These are phyloP conservation scores for Epirrhoe alternata DNA, from an alignment of 2,888 invertebrate genomes.

Conservation along the genomic window DNA sequence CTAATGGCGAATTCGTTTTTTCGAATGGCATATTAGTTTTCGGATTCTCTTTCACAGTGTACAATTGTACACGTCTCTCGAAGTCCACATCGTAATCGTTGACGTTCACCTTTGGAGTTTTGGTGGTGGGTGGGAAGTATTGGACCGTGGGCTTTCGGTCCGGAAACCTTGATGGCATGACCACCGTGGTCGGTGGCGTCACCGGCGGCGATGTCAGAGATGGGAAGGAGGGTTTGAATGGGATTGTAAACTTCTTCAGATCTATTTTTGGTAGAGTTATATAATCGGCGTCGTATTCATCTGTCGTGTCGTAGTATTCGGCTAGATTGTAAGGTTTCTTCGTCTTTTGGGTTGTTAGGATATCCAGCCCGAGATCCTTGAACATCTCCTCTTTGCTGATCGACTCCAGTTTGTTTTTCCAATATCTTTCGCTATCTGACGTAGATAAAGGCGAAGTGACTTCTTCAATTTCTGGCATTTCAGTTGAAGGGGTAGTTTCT, in stretches of 20 bases:
- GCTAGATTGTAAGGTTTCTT: conserved; percentile 57
- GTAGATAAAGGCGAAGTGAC: conserved; percentile 29
- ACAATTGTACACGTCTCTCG: conserved; percentile 59
- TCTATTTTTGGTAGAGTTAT: conserved; percentile 67
- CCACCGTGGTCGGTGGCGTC: conserved; percentile 43
- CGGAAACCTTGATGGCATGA: conserved; percentile 48
- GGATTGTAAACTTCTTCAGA: conserved; percentile 63
- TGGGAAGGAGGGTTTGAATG: conserved; percentile 39
- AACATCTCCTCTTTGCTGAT: conserved; percentile 39
- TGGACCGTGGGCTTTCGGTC: conserved; percentile 71
- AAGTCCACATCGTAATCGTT: conserved; percentile 60
- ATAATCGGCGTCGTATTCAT: conserved; percentile 72
- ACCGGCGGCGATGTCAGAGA: conserved; percentile 43
- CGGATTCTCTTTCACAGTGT: conserved; percentile 45
- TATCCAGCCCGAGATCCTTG: conserved; percentile 36
- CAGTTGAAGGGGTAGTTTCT: conserved; percentile 21
- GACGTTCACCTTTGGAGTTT: conserved; percentile 51
- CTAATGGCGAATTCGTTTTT: conserved; percentile 18
- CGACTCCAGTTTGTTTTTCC: conserved; percentile 36
- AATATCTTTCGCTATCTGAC: conserved; percentile 15
- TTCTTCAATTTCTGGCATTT: conserved; percentile 10
- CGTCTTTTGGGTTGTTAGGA: conserved; percentile 52
- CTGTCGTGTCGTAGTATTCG: conserved; percentile 69
- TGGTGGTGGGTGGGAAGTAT: conserved; percentile 70
- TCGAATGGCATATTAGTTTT: conserved; percentile 17